Evolutionary conservation across 2,113 vertebrate species (phyloP).

Genomic region (Todiramphus chloris): DNA sequence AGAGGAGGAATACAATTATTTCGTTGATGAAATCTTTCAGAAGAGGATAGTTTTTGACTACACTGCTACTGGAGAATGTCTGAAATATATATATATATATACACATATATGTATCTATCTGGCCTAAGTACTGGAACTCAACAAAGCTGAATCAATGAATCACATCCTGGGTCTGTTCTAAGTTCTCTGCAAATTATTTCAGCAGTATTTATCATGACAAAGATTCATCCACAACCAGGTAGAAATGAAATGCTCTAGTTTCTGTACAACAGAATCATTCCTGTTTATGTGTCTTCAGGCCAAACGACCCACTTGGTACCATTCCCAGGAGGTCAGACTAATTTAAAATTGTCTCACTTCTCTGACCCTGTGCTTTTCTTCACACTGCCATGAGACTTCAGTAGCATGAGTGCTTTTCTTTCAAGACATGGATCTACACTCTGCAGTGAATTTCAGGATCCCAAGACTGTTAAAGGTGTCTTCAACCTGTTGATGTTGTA

Average conservation of each 20-base stretch:
- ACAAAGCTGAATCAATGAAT: not conserved
- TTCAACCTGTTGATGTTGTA: not conserved
- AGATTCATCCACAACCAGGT: not conserved
- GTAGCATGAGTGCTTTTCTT: not conserved
- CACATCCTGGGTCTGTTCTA: not conserved
- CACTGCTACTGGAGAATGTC: not conserved
- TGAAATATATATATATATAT: fast-evolving
- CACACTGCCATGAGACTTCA: not conserved
- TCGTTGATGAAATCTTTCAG: not conserved
- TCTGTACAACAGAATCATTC: not conserved
- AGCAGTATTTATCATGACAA: not conserved
- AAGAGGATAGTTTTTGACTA: not conserved
- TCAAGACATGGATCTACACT: not conserved
- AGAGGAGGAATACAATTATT: not conserved
- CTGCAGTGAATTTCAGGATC: not conserved
- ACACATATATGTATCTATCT: no score
- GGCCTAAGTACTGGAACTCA: not conserved
- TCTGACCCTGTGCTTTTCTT: not conserved
- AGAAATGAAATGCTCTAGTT: not conserved
- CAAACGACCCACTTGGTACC: not conserved
- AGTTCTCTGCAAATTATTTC: not conserved
- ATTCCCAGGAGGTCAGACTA: not conserved
- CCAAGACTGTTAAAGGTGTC: not conserved
- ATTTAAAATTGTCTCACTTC: not conserved
- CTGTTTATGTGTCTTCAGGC: not conserved